Evolutionary conservation across 2,888 invertebrate genomes (phyloP), one percentile per base, ranked within the genome.

Genomic region (Herminia tarsipennalis): DNA sequence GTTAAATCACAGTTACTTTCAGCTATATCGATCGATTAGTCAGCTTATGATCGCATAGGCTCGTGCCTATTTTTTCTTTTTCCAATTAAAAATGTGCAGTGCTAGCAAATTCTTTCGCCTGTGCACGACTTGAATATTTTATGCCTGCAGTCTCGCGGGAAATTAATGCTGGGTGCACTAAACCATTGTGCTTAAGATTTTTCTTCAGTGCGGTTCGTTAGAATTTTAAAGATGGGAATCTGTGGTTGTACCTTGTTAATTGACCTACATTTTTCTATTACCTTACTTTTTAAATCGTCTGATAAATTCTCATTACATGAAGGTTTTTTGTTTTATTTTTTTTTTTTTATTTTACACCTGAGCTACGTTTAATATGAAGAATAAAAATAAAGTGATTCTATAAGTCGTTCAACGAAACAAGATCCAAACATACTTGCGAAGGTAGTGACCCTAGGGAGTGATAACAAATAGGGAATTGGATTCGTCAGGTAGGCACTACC

Each of bases 81-180:
- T 70, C 68, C 78, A 83, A 83, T 83, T 83, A 83, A 81, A 78
- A 80, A 72, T 64, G 73, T 72, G 76, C 72, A 75, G 68, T 44
- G 58, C 65, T 55, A 68, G 66, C 66, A 56, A 77, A 77, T 76
- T 79, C 73, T 78, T 76, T 73, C 42, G 56, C 55, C 55, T 63
- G 66, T 73, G 67, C 76, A 73, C 66, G 76, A 70, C 78, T 75
- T 81, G 76, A 84, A 85, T 84, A 81, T 83, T 83, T 81, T 77
- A 80, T 70, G 71, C 64, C 74, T 76, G 76, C 75, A 76, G 67
- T 63, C 81, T 74, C 74, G 56, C 65, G 81, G 80, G 78, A 84
- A 86, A 86, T 86, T 82, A 80, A 72, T 76, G 73, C 66, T 73
- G 60, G 78, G 70, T 78, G 78, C 76, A 78, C 68, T 72, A 70